phyloP scores from a whole-genome alignment of 2,797 vertebrate genomes.

The Hydrophis major region DNA sequence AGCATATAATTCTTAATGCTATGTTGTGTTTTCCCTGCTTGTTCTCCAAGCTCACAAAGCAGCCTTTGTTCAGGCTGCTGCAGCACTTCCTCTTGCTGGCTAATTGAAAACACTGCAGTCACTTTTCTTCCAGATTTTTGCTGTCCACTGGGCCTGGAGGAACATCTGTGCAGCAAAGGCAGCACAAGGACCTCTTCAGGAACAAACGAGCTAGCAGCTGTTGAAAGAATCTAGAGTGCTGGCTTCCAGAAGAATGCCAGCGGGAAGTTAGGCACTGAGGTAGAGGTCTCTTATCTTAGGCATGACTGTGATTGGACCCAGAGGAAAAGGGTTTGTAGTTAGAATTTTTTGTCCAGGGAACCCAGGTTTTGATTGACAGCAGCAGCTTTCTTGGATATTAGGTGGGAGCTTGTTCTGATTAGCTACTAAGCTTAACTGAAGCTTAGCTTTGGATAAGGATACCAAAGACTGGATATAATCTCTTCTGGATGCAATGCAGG shows the following conservation, averaged over 20 bases:
- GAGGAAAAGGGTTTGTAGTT: background rate
- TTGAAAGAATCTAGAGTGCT: background rate
- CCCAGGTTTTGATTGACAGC: background rate
- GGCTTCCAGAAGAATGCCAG: background rate
- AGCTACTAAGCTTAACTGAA: background rate
- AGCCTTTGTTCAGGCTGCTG: background rate
- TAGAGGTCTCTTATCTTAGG: background rate
- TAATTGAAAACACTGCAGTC: background rate
- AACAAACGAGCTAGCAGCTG: fast-evolving
- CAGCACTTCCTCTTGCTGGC: slow-evolving; percentile 11
- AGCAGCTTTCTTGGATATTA: background rate
- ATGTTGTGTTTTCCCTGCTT: background rate
- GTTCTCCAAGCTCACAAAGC: slow-evolving; percentile 26
- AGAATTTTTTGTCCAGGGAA: background rate
- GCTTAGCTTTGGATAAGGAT: background rate
- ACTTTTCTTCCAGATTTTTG: background rate
- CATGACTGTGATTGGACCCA: background rate
- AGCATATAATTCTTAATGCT: slow-evolving; percentile 3
- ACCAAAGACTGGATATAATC: background rate
- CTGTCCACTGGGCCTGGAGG: background rate
- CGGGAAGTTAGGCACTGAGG: background rate
- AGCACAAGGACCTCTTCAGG: background rate
- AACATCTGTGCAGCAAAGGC: background rate
- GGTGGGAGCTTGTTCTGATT: background rate
- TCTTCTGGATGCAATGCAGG: background rate